phyloP scores from a whole-genome alignment of 2,888 invertebrate genomes.

The Mesorhabditis sp. region DNA sequence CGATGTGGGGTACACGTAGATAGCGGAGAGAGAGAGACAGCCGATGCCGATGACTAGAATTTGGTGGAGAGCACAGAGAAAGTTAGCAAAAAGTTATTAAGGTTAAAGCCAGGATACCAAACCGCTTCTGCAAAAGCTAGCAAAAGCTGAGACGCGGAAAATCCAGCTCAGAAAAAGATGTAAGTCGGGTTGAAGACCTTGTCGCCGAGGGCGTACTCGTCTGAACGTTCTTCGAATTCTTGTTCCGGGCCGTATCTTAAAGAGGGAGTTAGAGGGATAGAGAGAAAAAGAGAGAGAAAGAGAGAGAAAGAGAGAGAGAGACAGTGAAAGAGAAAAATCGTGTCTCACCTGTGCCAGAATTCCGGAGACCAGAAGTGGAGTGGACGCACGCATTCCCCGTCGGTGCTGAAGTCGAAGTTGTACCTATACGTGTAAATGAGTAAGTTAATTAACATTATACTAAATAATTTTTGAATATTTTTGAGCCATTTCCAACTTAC shows the following conservation, averaged over 20 bases:
- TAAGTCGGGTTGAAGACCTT: not conserved
- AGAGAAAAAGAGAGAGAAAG: not conserved
- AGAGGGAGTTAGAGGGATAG: not conserved
- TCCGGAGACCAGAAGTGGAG: not conserved
- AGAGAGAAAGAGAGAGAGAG: not conserved
- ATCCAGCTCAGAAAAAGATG: not conserved
- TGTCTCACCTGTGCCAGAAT: not conserved
- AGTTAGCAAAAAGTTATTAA: not conserved
- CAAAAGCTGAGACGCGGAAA: no score
- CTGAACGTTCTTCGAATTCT: not conserved
- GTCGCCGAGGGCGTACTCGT: not conserved
- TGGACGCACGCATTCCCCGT: not conserved
- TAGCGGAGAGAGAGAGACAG: not conserved
- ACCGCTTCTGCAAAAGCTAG: not conserved
- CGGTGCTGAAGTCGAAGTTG: conserved; percentile 2
- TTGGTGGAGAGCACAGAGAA: not conserved
- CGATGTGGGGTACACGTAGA: not conserved
- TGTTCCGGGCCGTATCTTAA: not conserved
- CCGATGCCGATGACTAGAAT: not conserved
- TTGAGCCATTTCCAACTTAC: not conserved
- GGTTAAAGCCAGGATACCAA: not conserved
- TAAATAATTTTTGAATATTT: no score
- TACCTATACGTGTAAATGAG: not conserved
- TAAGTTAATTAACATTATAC: no score
- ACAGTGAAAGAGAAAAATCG: not conserved